phyloP scores from a whole-genome alignment of 2,113 vertebrate species.

The Engraulis encrasicolus region DNA sequence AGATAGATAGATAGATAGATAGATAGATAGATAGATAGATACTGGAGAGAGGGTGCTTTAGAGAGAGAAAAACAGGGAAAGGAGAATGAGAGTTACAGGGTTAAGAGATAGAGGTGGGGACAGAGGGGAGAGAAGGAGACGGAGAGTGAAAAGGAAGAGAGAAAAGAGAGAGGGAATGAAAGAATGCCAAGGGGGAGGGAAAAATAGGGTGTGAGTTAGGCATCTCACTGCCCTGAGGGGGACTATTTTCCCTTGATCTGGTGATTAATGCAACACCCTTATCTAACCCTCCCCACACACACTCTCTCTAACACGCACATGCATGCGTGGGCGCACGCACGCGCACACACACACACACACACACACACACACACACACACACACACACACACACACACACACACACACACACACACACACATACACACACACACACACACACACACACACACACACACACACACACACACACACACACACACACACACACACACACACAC shows the following conservation, averaged over 20 bases:
- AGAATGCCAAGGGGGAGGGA: conserved; percentile 19
- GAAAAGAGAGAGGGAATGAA: conserved; percentile 22
- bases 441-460: no score
- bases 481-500: no score
- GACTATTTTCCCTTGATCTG: conserved; percentile 67
- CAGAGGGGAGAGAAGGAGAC: conserved; percentile 33
- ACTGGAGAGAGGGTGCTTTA: conserved; percentile 40
- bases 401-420: no score
- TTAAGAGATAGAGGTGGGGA: no score
- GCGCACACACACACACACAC: background rate
- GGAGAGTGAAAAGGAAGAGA: conserved; percentile 24
- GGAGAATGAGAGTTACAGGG: conserved; percentile 37
- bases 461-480: no score
- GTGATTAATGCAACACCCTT: conserved; percentile 71
- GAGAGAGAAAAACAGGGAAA: conserved; percentile 10
- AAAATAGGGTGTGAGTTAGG: conserved; percentile 35
- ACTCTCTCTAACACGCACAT: background rate
- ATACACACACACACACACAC: no score
- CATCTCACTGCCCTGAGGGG: conserved; percentile 42
- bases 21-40: conserved; percentile 1
- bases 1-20: conserved; percentile 39
- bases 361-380: background rate
- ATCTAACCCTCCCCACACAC: background rate
- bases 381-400: background rate
- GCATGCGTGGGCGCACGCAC: no score